A percentile compares a stretch with the other conserved stretches of the same genome.
phyloP scores from a whole-genome alignment of 2,113 vertebrate species.

The Cisticola juncidis region DNA sequence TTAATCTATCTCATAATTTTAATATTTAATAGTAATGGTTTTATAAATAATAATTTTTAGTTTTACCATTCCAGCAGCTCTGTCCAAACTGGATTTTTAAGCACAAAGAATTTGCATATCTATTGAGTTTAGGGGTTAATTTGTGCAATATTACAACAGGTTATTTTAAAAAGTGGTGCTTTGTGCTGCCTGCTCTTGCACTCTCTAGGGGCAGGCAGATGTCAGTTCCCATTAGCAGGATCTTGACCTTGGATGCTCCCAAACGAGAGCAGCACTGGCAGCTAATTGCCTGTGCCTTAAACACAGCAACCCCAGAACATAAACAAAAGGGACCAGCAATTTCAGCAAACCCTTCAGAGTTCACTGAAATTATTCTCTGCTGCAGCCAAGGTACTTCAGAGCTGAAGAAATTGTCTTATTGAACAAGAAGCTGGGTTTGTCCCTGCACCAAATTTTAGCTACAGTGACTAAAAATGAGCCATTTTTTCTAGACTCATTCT shows the following conservation, averaged over 20 bases:
- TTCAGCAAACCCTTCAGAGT: neutral
- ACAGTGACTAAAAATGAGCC: accelerated
- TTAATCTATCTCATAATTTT: neutral
- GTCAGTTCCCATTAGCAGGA: neutral
- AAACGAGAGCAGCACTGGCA: neutral
- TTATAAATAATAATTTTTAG: neutral
- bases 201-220: neutral
- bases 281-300: neutral
- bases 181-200: neutral
- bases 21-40: neutral
- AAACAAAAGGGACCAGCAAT: neutral
- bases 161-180: neutral
- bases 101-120: neutral
- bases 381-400: neutral
- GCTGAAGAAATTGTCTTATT: neutral
- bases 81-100: neutral
- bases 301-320: neutral
- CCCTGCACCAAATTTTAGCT: neutral
- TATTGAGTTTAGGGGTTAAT: neutral
- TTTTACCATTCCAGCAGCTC: neutral
- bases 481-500: neutral
- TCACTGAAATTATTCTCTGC: neutral
- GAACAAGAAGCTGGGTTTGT: neutral
- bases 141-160: neutral
- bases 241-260: neutral